phyloP scores from a whole-genome alignment of 2,113 vertebrate species.

The Crotalus tigris region DNA sequence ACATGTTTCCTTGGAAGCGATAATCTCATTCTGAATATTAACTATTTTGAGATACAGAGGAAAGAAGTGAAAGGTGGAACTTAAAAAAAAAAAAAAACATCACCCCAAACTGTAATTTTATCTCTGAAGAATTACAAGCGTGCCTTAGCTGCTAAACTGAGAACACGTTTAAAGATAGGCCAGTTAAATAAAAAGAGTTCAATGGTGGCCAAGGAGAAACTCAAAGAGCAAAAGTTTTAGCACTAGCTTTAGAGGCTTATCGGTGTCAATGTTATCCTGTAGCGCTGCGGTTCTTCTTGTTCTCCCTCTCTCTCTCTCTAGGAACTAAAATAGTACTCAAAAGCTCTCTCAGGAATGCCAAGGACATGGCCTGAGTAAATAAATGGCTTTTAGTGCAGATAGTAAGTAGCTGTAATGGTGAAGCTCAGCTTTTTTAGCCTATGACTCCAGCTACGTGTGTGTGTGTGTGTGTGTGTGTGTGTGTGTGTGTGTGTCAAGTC shows the following conservation, averaged over 20 bases:
- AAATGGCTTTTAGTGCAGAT: neutral
- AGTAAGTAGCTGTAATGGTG: neutral
- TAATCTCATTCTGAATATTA: neutral
- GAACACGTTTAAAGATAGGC: conserved; percentile 10
- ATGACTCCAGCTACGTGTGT: too few species aligned
- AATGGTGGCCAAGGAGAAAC: neutral
- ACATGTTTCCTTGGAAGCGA: neutral
- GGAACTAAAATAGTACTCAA: neutral
- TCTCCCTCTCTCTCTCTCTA: neutral
- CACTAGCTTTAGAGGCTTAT: neutral
- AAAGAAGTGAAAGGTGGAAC: neutral
- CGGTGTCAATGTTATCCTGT: neutral
- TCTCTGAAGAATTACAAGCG: neutral
- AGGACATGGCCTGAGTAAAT: neutral
- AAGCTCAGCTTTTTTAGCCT: neutral
- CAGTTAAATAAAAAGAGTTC: neutral
- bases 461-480: too few species aligned
- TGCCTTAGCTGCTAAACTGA: neutral
- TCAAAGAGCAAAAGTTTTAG: neutral
- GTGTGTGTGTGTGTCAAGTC: too few species aligned
- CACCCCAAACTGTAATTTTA: neutral
- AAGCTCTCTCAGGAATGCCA: neutral
- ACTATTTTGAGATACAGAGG: neutral
- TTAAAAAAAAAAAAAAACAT: neutral
- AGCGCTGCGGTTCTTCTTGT: neutral